Evolutionary conservation across 2,797 vertebrate species (phyloP).

Genomic region (Amblyopsis hoosieri): DNA sequence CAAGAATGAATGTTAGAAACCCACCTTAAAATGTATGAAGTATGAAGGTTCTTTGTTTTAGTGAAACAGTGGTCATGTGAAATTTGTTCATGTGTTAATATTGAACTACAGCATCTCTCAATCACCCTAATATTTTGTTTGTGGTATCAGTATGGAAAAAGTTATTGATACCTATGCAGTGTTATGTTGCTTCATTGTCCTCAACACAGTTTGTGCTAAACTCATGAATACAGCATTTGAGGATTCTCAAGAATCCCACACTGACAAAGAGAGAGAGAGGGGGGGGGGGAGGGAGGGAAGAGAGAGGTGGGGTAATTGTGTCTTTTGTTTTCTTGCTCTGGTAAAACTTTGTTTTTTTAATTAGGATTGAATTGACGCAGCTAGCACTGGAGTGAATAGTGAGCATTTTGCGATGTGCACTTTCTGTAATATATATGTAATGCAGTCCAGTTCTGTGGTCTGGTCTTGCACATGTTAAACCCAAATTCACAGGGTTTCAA

Average conservation of each 20-base stretch:
- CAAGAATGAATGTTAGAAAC: background rate
- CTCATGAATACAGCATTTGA: conserved; percentile 47
- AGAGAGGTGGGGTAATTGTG: conserved; percentile 20
- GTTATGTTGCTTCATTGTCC: conserved; percentile 31
- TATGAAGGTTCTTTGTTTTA: too few relatives aligned
- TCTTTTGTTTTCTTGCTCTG: conserved; percentile 52
- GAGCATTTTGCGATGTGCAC: conserved; percentile 31
- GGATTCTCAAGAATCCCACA: conserved; percentile 32
- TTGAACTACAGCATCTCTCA: background rate
- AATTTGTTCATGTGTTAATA: background rate
- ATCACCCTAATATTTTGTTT: conserved; percentile 1
- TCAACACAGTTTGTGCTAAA: conserved; percentile 44
- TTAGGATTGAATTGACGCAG: conserved; percentile 48
- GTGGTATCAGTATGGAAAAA: conserved; percentile 11
- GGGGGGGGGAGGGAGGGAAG: conserved; percentile 7
- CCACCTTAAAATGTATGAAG: too few relatives aligned
- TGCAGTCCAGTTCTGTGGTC: conserved; percentile 23
- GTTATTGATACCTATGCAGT: conserved; percentile 17
- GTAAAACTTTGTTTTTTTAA: conserved; percentile 45
- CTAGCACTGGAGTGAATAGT: conserved; percentile 43
- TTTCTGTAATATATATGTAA: conserved; percentile 44
- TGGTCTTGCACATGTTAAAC: conserved; percentile 30
- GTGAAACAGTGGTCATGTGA: too few relatives aligned
- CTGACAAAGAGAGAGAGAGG: conserved; percentile 29
- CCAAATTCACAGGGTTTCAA: conserved; percentile 17